These are phyloP conservation scores for Drosophila novamexicana DNA, from an alignment of 1,140 invertebrate species.

Conservation along the genomic window DNA sequence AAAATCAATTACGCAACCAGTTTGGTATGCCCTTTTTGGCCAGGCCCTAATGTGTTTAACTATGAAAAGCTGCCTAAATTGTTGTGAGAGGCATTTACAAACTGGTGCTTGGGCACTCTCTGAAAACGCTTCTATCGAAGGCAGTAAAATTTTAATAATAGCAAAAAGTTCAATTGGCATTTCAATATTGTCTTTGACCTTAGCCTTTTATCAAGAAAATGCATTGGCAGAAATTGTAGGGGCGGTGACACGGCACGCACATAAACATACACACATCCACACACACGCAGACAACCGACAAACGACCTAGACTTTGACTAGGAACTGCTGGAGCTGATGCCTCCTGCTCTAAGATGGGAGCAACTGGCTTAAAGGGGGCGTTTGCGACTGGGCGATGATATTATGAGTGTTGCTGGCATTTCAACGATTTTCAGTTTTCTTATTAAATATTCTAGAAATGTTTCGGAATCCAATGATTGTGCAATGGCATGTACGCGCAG, in stretches of 20 bases:
- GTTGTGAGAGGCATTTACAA: constrained; percentile 4
- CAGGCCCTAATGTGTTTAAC: background rate
- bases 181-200: constrained; percentile 82
- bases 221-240: constrained; percentile 33
- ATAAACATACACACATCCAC: constrained; percentile 11
- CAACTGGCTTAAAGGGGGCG: constrained; percentile 2
- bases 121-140: background rate
- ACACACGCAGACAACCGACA: constrained; percentile 6
- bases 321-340: constrained; percentile 11
- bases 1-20: constrained; percentile 12
- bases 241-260: constrained; percentile 43
- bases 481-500: constrained; percentile 79
- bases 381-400: constrained; percentile 45
- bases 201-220: constrained; percentile 70
- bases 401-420: constrained; percentile 82
- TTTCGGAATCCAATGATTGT: constrained; percentile 83
- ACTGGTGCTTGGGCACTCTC: background rate
- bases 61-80: constrained; percentile 5
- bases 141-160: constrained; percentile 72
- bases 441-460: constrained; percentile 83
- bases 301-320: constrained; percentile 46
- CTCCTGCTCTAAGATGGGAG: background rate
- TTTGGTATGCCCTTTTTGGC: constrained; percentile 16
- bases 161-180: constrained; percentile 80
- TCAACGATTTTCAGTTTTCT: constrained; percentile 83